phyloP scores from a whole-genome alignment of 2,888 invertebrate genomes.

The Danaus chrysippus region DNA sequence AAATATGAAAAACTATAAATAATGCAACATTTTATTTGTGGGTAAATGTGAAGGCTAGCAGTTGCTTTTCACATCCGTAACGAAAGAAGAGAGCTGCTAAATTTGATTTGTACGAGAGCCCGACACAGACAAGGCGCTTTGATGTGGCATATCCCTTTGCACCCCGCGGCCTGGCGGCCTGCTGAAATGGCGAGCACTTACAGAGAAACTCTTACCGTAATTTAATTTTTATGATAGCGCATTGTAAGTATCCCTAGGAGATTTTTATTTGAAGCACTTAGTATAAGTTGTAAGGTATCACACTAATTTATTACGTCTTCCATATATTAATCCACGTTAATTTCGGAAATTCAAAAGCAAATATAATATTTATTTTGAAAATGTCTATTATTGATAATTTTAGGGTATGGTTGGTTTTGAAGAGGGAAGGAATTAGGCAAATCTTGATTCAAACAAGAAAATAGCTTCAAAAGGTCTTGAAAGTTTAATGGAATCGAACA shows the following conservation, averaged over 20 bases:
- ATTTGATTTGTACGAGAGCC: constrained; percentile 70
- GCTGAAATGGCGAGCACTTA: constrained; percentile 72
- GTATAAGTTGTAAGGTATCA: neutral
- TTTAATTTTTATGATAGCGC: constrained; percentile 78
- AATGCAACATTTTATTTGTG: constrained; percentile 1
- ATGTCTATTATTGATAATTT: neutral
- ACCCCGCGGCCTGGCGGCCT: constrained; percentile 45
- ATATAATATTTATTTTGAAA: neutral
- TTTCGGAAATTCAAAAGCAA: neutral
- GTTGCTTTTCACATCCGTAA: constrained; percentile 49
- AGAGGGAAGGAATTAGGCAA: constrained; percentile 68
- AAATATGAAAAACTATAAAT: constrained; percentile 3
- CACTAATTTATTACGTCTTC: neutral
- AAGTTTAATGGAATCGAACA: constrained; percentile 79
- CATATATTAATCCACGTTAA: neutral
- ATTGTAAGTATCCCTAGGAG: constrained; percentile 68
- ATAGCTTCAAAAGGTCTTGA: constrained; percentile 77
- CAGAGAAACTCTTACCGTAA: constrained; percentile 72
- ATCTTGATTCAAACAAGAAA: constrained; percentile 74
- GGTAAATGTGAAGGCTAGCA: constrained; percentile 37
- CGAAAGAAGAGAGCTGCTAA: constrained; percentile 71
- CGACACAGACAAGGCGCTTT: constrained; percentile 62
- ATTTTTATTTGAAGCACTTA: constrained; percentile 50
- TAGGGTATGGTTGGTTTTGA: constrained; percentile 13
- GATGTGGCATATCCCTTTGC: constrained; percentile 59